Percentiles rank a stretch among this genome's conserved stretches.
phyloP scores from a whole-genome alignment of 92 coral and sea anemone genomes.

The Porites divaricata region DNA sequence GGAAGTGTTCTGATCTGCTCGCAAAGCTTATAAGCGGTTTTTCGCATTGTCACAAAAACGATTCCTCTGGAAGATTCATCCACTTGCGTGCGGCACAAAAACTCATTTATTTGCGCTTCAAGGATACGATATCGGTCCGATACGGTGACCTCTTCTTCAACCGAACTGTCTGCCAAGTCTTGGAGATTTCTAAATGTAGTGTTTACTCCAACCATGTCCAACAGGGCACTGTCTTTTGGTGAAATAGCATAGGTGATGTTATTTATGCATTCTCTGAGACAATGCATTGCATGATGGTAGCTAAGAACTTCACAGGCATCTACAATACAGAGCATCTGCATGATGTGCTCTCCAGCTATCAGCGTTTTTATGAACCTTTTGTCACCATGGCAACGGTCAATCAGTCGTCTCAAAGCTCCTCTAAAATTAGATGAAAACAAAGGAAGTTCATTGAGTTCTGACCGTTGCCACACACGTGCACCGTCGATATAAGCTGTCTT shows the following conservation, averaged over 20 bases:
- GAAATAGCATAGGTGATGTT: slow-evolving; percentile 62
- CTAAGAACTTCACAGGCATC: slow-evolving; percentile 83
- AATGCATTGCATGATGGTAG: slow-evolving; percentile 55
- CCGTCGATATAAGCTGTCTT: slow-evolving; percentile 27
- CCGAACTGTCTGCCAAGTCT: background rate
- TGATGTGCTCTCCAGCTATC: slow-evolving; percentile 84
- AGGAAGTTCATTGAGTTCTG: slow-evolving; percentile 19
- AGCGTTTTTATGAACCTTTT: slow-evolving; percentile 47
- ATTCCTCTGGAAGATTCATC: slow-evolving; percentile 84
- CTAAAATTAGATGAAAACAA: slow-evolving; percentile 73
- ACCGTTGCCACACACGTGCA: background rate
- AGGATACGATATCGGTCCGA: slow-evolving; percentile 47
- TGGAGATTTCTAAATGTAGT: background rate
- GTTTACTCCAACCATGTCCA: background rate
- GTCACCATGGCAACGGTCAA: slow-evolving; percentile 73
- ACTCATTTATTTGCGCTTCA: background rate
- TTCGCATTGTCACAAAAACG: slow-evolving; percentile 89
- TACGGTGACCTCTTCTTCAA: background rate
- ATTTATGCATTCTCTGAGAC: slow-evolving; percentile 70
- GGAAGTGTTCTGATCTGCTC: slow-evolving; percentile 66
- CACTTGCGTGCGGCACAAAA: slow-evolving; percentile 41
- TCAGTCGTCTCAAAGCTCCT: slow-evolving; percentile 80
- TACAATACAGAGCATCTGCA: slow-evolving; percentile 81
- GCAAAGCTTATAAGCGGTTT: slow-evolving; percentile 83
- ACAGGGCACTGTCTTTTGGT: slow-evolving; percentile 70